Conservation (phyloP, 2,113 vertebrate species). For the Tylochromis polylepis region DNA sequence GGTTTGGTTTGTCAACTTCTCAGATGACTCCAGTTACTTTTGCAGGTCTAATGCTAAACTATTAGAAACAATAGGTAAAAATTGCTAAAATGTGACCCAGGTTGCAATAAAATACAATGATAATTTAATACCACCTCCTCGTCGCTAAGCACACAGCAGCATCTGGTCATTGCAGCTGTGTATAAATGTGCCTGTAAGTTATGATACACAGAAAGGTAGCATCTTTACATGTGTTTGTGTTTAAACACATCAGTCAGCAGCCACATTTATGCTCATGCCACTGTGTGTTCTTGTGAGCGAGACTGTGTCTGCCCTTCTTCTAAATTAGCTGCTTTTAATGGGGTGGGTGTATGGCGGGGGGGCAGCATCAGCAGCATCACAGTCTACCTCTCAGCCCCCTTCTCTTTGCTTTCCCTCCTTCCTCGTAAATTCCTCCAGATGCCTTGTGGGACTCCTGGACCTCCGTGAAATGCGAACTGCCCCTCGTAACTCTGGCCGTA, state of each 20-base stretch:
- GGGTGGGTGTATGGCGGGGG: not conserved
- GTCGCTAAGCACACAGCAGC: not conserved
- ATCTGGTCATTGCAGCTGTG: slow-evolving; percentile 12
- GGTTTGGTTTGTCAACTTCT: not conserved
- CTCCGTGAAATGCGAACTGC: slow-evolving; percentile 69
- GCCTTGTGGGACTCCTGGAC: slow-evolving; percentile 70
- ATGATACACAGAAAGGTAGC: not conserved
- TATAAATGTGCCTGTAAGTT: not conserved
- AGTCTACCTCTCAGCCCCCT: not conserved
- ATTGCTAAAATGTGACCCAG: not conserved
- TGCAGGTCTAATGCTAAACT: not conserved
- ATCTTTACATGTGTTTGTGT: slow-evolving; percentile 17
- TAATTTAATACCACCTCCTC: slow-evolving; percentile 22
- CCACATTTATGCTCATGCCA: slow-evolving; percentile 1
- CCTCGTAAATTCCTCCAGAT: slow-evolving; percentile 71
- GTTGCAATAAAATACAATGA: slow-evolving; percentile 6
- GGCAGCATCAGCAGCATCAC: slow-evolving; percentile 54
- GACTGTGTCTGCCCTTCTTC: slow-evolving; percentile 33
- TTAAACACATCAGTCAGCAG: not conserved
- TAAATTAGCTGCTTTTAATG: slow-evolving; percentile 60
- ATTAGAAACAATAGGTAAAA: not conserved
- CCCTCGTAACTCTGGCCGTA: slow-evolving; percentile 66
- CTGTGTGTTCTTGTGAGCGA: slow-evolving; percentile 5
- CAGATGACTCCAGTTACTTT: not conserved
- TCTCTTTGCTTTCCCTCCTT: slow-evolving; percentile 26